phyloP scores from a whole-genome alignment of 1,140 invertebrate species.

The Aphaenogaster rudis region DNA sequence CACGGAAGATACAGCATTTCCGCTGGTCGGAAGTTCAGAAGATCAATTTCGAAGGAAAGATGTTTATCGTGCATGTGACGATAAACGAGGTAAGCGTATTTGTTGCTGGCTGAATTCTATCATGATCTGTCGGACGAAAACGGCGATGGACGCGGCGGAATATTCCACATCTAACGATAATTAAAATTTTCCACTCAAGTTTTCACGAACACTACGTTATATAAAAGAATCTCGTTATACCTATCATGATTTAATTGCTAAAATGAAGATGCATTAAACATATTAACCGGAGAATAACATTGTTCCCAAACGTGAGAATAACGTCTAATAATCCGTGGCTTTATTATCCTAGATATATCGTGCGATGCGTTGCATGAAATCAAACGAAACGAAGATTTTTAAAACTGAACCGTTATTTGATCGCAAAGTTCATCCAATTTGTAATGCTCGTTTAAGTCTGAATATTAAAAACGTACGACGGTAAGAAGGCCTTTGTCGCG shows the following conservation, averaged over 20 bases:
- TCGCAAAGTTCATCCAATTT: background rate
- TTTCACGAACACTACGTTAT: background rate
- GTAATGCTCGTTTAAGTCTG: background rate
- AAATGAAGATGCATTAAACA: background rate
- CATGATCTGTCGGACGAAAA: background rate
- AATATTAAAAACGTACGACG: background rate
- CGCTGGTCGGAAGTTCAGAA: conserved; percentile 98
- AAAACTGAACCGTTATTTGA: background rate
- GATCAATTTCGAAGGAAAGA: conserved; percentile 98
- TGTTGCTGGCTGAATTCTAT: background rate
- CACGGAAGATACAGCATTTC: conserved; percentile 97
- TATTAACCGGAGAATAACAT: background rate
- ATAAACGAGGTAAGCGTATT: conserved; percentile 89
- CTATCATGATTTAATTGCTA: background rate
- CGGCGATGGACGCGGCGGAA: background rate
- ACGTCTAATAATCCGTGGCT: background rate
- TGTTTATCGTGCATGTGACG: conserved; percentile 97
- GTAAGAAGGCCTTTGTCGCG: background rate
- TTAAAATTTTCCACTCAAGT: background rate
- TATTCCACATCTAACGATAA: background rate
- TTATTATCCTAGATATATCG: background rate
- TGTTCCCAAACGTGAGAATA: conserved; percentile 2
- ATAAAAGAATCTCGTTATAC: background rate
- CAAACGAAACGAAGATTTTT: background rate
- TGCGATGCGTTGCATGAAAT: background rate